Evolutionary conservation across 2,113 vertebrate genomes (phyloP).

Genomic region (Kryptolebias marmoratus): DNA sequence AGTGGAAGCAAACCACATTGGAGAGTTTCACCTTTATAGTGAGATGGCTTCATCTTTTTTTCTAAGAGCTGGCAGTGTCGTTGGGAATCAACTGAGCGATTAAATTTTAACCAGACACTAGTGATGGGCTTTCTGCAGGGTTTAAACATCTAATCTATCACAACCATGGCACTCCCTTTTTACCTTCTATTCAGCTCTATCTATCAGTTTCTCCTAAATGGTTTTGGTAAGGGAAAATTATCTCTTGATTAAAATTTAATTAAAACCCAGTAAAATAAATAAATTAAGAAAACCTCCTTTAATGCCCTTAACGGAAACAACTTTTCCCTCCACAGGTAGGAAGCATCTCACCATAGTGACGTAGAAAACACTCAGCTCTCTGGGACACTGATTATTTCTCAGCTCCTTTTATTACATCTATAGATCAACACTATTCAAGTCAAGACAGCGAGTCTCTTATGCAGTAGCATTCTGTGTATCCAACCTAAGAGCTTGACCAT

Average conservation of each 20-base stretch:
- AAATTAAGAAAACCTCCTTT: conserved; percentile 45
- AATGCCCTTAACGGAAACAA: conserved; percentile 66
- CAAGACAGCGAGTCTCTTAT: conserved; percentile 18
- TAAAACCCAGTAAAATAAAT: conserved; percentile 72
- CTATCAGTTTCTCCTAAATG: conserved; percentile 68
- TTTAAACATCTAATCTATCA: conserved; percentile 80
- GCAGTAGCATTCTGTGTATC: conserved; percentile 18
- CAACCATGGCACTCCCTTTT: conserved; percentile 36
- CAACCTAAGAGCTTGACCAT: conserved; percentile 21
- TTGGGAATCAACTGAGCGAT: conserved; percentile 76
- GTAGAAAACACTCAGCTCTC: conserved; percentile 27
- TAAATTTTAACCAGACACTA: conserved; percentile 76
- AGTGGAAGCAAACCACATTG: conserved; percentile 6
- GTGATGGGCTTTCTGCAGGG: conserved; percentile 69
- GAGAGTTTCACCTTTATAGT: conserved; percentile 59
- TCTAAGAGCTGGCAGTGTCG: conserved; percentile 59
- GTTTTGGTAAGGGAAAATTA: conserved; percentile 70
- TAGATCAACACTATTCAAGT: conserved; percentile 61
- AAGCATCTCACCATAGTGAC: conserved; percentile 44
- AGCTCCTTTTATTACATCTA: conserved; percentile 56
- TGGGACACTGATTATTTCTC: conserved; percentile 51
- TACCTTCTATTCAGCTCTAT: conserved; percentile 53
- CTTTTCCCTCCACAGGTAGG: conserved; percentile 36
- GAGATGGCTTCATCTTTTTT: conserved; percentile 47
- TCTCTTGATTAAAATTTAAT: conserved; percentile 84